Base-by-base conservation (phyloP, 2,113 vertebrate genomes). In the Pavo muticus region DNA sequence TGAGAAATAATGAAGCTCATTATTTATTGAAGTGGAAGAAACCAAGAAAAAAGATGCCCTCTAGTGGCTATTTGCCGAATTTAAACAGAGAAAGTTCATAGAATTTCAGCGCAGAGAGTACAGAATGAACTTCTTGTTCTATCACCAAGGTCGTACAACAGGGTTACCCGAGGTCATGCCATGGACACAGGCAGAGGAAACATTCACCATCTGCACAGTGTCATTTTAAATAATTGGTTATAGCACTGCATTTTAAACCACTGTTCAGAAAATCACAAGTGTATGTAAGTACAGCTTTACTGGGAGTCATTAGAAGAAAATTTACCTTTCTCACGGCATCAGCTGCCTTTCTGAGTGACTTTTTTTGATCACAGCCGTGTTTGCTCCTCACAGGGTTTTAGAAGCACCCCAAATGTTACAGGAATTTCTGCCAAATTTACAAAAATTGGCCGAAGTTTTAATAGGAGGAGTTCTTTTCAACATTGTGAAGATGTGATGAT, bases 41-140 rank as follows among this genome's bases (percentile, higher is more conserved):
- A 96, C 48, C 48, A 96, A 94, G 96, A 97, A 97, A 97, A 97
- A 97, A 97, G 73, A 91, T 94, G 97, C 97, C 98, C 97, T 97
- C 98, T 97, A 96, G 97, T 97, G 97, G 96, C 77, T 74, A 12
- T 15, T 83, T 72, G 18, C 17, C 45, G 9, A 30, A 71, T 69
- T 52, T 30, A 71, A 86, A 14, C 16, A 7, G 30, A 10, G 63
- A 39, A 63, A 72, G 11, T 50, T 76, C 32, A 2, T 10, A 20
- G 30, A 14, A 39, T 67, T 82, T 52, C 47, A 21, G 2, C 1
- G 32, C 50, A 3, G 32, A 1, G n/a, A 9, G 23, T 3, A 1
- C 64, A 48, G 54, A 68, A 19, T 0, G 18, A 70, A 3, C 10
- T 88, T 81, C 88, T 64, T 61, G 23, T 16, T 77, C 24, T 63